phyloP scores from a whole-genome alignment of 2,888 invertebrate species.

The Euproctis similis region DNA sequence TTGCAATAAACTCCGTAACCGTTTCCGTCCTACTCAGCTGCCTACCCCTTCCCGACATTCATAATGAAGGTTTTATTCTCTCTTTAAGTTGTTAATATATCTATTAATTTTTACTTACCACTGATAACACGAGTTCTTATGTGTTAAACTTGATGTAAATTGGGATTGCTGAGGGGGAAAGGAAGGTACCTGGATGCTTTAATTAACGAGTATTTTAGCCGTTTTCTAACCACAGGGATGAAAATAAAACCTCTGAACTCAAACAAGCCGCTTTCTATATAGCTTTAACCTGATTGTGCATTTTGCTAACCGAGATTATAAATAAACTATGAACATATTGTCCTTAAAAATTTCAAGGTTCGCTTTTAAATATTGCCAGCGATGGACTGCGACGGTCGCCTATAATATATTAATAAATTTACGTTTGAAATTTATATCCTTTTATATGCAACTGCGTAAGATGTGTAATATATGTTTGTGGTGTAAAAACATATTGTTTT shows the following conservation, averaged over 20 bases:
- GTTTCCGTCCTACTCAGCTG: slow-evolving; percentile 13
- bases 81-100: slow-evolving; percentile 29
- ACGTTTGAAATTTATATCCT: too few species aligned
- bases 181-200: slow-evolving; percentile 18
- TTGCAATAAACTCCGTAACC: slow-evolving; percentile 19
- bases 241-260: slow-evolving; percentile 21
- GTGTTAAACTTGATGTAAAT: slow-evolving; percentile 19
- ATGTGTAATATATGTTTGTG: too few species aligned
- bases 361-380: too few species aligned
- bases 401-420: too few species aligned
- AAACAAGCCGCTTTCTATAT: too few species aligned
- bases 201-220: slow-evolving; percentile 10
- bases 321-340: too few species aligned
- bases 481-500: too few species aligned
- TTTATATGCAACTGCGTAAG: too few species aligned
- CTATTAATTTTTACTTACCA: slow-evolving; percentile 28
- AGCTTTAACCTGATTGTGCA: too few species aligned
- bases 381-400: too few species aligned
- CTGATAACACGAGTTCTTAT: slow-evolving; percentile 27
- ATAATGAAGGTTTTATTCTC: slow-evolving; percentile 26
- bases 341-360: too few species aligned
- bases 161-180: slow-evolving; percentile 26
- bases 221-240: slow-evolving; percentile 17
- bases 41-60: slow-evolving; percentile 11
- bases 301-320: too few species aligned